Evolutionary conservation across 2,113 vertebrate species (phyloP), one percentile per base, ranked within the genome.

Genomic region (Phyllostomus hastatus): DNA sequence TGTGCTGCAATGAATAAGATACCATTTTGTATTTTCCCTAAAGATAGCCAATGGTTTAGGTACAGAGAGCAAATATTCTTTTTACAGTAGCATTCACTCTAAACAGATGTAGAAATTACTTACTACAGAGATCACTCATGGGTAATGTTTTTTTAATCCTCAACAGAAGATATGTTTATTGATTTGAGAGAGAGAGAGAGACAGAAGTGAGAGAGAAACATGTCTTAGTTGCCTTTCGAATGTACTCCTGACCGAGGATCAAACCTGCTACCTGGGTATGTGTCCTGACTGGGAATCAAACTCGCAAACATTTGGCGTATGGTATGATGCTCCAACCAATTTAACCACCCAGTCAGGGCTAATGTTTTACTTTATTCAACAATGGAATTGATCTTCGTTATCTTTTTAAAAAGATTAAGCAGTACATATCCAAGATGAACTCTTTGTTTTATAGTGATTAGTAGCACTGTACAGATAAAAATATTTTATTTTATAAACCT

Each of bases 381-480:
- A 64, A 72, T 50, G 43, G 33, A 73, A 57, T 28, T 54, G 15
- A 28, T 33, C 48, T 80, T 61, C 31, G n/a, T 83, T 54, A 61
- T n/a, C 80, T 69, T 50, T 92, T 50, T 92, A 20, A 7, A 33
- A 93, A 73, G 19, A 35, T 57, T 81, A 41, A 48, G 52, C 72
- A 87, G 41, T 26, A 87, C 75, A 52, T 85, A 46, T 8, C 7
- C 70, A 48, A 33, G 14, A 70, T 46, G 15, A 46, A 33, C 8
- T 82, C 41, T 92, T 81, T 82, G 38, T 46, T 88, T 96, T 90
- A 84, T 43, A 84, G 17, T 61, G 9, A 73, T 66, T 85, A 92
- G 6, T 12, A 70, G 8, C 2, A 22, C 70, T 84, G 11, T 84
- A 33, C 31, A 35, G 17, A 64, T 64, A 66, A 72, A 1, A 35